Conservation (phyloP, 2,797 vertebrate genomes). For the Anguilla marmorata region DNA sequence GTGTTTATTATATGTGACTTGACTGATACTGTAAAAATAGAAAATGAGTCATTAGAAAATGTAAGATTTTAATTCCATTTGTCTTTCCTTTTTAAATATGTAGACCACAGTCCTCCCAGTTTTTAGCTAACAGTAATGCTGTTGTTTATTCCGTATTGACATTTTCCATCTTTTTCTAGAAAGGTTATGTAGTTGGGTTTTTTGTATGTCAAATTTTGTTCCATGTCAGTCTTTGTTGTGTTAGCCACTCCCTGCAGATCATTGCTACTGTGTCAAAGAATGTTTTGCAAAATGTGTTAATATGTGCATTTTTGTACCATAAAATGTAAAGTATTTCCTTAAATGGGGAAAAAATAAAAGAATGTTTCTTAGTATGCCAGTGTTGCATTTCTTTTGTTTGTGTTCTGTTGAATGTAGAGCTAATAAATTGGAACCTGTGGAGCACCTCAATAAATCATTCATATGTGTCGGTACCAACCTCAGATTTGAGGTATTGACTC, state of each 20-base stretch:
- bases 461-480: background rate
- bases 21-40: slow-evolving; percentile 50
- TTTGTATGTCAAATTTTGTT: slow-evolving; percentile 47
- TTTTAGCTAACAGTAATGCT: slow-evolving; percentile 59
- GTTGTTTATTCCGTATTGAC: slow-evolving; percentile 60
- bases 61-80: slow-evolving; percentile 61
- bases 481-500: background rate
- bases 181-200: slow-evolving; percentile 43
- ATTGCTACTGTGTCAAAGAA: slow-evolving; percentile 52
- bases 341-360: slow-evolving; percentile 69
- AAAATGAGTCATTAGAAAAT: slow-evolving; percentile 53
- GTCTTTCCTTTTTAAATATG: slow-evolving; percentile 48
- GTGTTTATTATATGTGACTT: slow-evolving; percentile 40
- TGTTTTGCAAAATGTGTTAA: slow-evolving; percentile 63
- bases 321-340: slow-evolving; percentile 64
- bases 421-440: background rate
- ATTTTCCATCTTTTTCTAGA: slow-evolving; percentile 54
- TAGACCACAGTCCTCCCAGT: slow-evolving; percentile 45
- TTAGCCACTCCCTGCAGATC: slow-evolving; percentile 30
- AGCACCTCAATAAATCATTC: background rate
- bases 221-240: slow-evolving; percentile 28
- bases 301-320: slow-evolving; percentile 66
- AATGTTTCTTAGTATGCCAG: slow-evolving; percentile 71
- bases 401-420: background rate
- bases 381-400: slow-evolving; percentile 14